Base-by-base conservation (phyloP, 2,797 vertebrate species). In the Cyprinodon diabolis region DNA sequence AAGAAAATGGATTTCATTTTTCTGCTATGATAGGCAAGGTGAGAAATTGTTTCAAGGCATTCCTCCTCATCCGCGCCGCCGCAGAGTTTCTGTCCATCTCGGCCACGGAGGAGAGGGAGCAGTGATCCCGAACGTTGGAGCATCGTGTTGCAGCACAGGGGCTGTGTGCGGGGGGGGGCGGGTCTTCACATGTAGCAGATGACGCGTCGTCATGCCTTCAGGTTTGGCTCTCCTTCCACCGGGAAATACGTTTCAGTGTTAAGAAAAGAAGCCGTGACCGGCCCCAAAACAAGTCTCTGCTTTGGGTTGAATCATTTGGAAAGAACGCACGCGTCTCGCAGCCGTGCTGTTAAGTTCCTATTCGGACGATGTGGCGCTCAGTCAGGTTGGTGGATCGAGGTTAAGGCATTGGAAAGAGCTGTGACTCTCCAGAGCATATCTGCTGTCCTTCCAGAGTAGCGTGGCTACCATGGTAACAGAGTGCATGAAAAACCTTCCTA, bases 371-470 rank as follows among this genome's bases (percentile, higher is more conserved):
- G 74, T 11, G 76, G 57, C 21, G 79, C 85, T 69, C 47, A 48
- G 77, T 77, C 63, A 83, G 43, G 40, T 82, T 68, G 84, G 77
- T 45, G 6, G 69, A 19, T 49, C 4, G 78, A 79, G 90, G 86
- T 95, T 96, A 96, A 96, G 95, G 95, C 95, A 94, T 94, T 87
- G 83, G 87, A 93, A 90, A 91, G 89, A 89, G 89, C 83, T 81
- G 85, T 62, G 84, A 81, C 74, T 80, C 86, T 84, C 81, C 67
- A 58, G 79, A 81, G 71, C 80, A 74, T 57, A 69, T 78, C 81
- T 48, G n/a, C 73, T 48, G 72, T 78, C 75, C 21, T 74, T 88
- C 73, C 77, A 77, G 86, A 84, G 76, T 79, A 84, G 85, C 81
- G 23, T 69, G 68, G 82, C 75, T 40, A 74, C 74, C 66, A 78